A percentile compares a stretch with the other conserved stretches of the same genome.
Conservation (phyloP, 2,888 invertebrate species). For the Malthinus seriepunctatus region DNA sequence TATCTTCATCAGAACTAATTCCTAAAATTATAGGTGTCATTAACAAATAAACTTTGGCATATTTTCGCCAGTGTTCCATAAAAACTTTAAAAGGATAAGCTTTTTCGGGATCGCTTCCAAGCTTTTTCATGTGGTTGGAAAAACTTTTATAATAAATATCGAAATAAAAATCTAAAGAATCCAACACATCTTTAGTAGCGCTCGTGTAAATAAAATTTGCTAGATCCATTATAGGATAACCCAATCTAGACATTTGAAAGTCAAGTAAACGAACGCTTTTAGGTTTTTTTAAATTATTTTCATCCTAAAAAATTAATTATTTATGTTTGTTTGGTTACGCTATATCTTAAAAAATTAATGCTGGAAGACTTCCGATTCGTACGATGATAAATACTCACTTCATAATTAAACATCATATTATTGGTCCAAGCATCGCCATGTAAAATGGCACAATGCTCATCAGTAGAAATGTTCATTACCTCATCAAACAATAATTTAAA, state of each 20-base stretch:
- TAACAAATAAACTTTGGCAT: conserved; percentile 9
- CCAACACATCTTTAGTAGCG: conserved; percentile 27
- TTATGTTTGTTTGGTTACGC: too few species aligned
- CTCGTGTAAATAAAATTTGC: conserved; percentile 38
- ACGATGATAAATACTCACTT: too few species aligned
- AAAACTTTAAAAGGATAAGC: conserved; percentile 30
- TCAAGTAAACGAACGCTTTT: conserved; percentile 37
- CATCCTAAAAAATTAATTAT: conserved; percentile 13
- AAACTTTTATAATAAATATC: conserved; percentile 37
- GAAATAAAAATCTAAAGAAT: conserved; percentile 34
- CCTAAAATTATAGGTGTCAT: background rate
- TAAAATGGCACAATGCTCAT: conserved; percentile 30
- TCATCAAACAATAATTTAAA: background rate
- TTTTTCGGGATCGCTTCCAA: conserved; percentile 35
- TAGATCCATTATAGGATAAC: conserved; percentile 38
- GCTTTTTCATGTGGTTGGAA: conserved; percentile 28
- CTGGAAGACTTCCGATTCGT: too few species aligned
- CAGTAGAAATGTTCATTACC: background rate
- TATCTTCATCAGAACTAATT: background rate
- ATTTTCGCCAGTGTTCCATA: conserved; percentile 18
- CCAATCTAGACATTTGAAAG: conserved; percentile 38
- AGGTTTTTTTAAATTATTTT: conserved; percentile 27
- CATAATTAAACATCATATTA: conserved; percentile 39
- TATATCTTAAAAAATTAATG: too few species aligned
- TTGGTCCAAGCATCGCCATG: conserved; percentile 44